These are phyloP conservation scores for Cephus runcator DNA, from an alignment of 2,888 invertebrate genomes.

Conservation along the genomic window DNA sequence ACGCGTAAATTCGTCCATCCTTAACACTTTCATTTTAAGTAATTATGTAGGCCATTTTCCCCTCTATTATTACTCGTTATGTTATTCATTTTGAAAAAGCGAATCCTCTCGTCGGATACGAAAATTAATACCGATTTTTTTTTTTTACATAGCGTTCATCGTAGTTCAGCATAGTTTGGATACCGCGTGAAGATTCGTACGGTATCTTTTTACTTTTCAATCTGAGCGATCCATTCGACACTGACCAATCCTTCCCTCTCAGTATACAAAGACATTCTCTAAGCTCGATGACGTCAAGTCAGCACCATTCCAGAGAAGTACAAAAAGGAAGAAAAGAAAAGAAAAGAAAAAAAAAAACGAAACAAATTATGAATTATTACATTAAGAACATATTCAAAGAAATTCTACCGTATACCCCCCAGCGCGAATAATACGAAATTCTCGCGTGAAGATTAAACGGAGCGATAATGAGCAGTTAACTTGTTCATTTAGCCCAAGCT, in stretches of 20 bases:
- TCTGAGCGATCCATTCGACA: neutral
- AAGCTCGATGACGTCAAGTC: conserved; percentile 16
- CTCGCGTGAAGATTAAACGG: neutral
- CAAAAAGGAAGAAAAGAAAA: conserved; percentile 39
- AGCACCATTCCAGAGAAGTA: conserved; percentile 54
- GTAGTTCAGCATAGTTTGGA: neutral
- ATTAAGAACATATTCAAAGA: conserved; percentile 29
- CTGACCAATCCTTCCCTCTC: neutral
- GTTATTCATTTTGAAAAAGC: neutral
- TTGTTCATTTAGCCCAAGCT: conserved; percentile 30
- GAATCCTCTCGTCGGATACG: neutral
- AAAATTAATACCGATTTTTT: neutral
- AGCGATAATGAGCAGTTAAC: neutral
- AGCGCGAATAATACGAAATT: neutral
- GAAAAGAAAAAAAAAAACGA: conserved; percentile 12
- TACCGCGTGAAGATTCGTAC: neutral
- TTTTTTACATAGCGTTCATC: neutral
- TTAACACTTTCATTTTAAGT: neutral
- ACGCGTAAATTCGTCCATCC: neutral
- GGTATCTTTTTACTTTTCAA: neutral
- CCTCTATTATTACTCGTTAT: neutral
- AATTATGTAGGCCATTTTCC: neutral
- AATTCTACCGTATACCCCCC: neutral
- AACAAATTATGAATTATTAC: conserved; percentile 38
- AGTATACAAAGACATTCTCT: neutral